Percentiles rank a stretch among this genome's conserved stretches.
Conservation (phyloP, 2,888 invertebrate species). For the Lithophane ornitopus region DNA sequence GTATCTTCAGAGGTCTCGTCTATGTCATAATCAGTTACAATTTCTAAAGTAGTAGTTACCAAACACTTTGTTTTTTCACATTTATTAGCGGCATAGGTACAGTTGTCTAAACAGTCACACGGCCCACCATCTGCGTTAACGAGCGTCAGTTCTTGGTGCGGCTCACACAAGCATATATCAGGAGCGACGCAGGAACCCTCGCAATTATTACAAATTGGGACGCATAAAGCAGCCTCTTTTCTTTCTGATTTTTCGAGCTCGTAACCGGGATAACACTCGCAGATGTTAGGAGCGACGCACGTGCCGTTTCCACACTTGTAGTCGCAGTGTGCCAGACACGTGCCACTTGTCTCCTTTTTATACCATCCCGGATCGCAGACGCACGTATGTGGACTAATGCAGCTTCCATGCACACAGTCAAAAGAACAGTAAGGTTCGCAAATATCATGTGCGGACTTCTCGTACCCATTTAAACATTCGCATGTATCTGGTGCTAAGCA, state of each 20-base stretch:
- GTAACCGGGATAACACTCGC: conserved; percentile 67
- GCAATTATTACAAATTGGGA: conserved; percentile 62
- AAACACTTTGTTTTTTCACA: conserved; percentile 63
- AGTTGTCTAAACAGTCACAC: conserved; percentile 59
- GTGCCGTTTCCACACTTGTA: conserved; percentile 67
- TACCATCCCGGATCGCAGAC: conserved; percentile 67
- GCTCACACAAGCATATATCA: conserved; percentile 58
- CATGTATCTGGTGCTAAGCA: conserved; percentile 71
- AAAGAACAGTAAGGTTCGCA: conserved; percentile 65
- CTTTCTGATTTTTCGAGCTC: conserved; percentile 19
- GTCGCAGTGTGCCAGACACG: conserved; percentile 66
- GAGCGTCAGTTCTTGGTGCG: conserved; percentile 32
- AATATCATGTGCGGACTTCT: conserved; percentile 10
- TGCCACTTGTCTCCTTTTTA: conserved; percentile 46
- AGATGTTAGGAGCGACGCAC: conserved; percentile 68
- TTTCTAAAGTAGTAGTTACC: conserved; percentile 6
- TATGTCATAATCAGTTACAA: neutral
- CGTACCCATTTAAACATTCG: conserved; percentile 64
- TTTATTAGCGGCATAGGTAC: conserved; percentile 17
- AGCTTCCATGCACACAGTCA: conserved; percentile 64
- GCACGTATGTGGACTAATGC: conserved; percentile 65
- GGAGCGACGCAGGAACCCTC: conserved; percentile 62
- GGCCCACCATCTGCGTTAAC: conserved; percentile 42
- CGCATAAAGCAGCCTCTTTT: conserved; percentile 35
- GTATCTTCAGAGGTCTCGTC: neutral